Evolutionary conservation across 2,113 vertebrate species (phyloP), one percentile per base, ranked within the genome.

Genomic region (Petrocephalus microphthalmus): DNA sequence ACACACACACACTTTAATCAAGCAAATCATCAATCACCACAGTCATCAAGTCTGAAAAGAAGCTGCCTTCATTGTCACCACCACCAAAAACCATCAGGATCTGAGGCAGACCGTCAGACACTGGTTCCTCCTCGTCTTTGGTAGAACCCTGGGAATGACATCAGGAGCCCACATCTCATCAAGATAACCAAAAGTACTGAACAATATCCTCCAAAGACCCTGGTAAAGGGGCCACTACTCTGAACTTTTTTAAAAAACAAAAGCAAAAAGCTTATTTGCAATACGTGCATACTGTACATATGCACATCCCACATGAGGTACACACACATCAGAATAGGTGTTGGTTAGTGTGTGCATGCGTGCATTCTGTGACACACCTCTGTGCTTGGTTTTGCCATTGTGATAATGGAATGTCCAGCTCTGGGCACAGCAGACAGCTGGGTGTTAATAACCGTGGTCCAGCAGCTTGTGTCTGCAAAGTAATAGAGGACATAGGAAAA

Each of bases 371-470:
- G 86, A 57, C 74, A 57, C 7, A 90, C 92, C 90, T 91, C 90
- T 49, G 89, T 85, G 84, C n/a, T 89, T 81, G 88, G 3, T 1
- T 82, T 93, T 84, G 92, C 91, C 94, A 95, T 93, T 64, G 93
- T 91, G 88, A 96, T 91, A 92, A 95, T 93, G 84, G 95, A 94
- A 89, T 95, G 95, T n/a, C 95, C 95, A 2, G 95, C 95, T 78
- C 94, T 86, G 22, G 95, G 94, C 22, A 92, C 56, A 20, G 90
- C 91, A 4, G 89, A 89, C 5, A 95, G 91, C 54, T 92, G 90
- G 47, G 93, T 91, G 57, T 93, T 90, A 10, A 87, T 85, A 90
- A 95, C 88, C 86, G 94, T 93, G 5, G 94, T 95, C 96, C 96
- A 96, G 90, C 91, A 93, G 92, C 90, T 94, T 51, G 90, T 93